Evolutionary conservation across 2,797 vertebrate species (phyloP).

Genomic region (Cynopterus sphinx): DNA sequence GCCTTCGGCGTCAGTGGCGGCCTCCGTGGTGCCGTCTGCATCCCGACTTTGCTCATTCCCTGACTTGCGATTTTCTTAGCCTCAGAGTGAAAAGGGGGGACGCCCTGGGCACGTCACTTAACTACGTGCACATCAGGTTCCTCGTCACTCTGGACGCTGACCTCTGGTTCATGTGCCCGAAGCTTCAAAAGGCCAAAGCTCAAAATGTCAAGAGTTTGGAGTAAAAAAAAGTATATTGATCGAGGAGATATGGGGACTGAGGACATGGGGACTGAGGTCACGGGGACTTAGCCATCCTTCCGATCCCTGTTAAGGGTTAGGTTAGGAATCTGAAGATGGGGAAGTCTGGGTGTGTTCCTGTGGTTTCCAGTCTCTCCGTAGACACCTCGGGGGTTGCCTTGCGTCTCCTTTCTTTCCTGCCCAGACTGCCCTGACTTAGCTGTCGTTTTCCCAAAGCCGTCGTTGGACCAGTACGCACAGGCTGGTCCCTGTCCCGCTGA

Average conservation of each 20-base stretch:
- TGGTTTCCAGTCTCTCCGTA: too few relatives aligned
- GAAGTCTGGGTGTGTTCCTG: background rate
- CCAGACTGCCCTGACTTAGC: background rate
- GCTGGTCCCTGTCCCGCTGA: background rate
- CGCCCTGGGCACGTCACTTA: background rate
- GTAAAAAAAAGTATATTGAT: background rate
- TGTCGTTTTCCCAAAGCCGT: background rate
- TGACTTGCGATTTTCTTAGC: constrained; percentile 45
- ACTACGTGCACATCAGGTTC: background rate
- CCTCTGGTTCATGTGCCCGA: background rate
- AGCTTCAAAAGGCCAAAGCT: background rate
- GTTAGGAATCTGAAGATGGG: background rate
- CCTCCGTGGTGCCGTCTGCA: background rate
- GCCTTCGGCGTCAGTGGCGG: background rate
- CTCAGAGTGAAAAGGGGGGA: constrained; percentile 59
- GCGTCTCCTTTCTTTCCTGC: background rate
- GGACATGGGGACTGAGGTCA: too few relatives aligned
- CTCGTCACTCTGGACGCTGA: background rate
- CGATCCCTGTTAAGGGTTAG: accelerated
- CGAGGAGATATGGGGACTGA: too few relatives aligned
- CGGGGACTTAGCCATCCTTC: background rate
- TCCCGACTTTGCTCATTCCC: constrained; percentile 53
- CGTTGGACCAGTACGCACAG: background rate
- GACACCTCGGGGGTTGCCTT: too few relatives aligned
- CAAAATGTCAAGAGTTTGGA: background rate